These are phyloP conservation scores for Aselliscus stoliczkanus DNA, from an alignment of 2,797 vertebrate genomes.

Conservation along the genomic window DNA sequence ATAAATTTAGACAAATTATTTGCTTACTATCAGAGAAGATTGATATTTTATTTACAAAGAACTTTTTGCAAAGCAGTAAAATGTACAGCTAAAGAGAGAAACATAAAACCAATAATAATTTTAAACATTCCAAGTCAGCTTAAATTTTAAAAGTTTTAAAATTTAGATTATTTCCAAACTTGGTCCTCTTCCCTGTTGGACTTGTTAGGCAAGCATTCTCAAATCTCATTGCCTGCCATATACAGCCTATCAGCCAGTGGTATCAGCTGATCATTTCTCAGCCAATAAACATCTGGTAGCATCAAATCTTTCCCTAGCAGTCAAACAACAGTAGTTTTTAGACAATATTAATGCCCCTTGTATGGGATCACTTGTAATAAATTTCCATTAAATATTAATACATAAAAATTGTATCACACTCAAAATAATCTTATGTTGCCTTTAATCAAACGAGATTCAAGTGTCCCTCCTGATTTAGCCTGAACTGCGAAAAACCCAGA, in stretches of 20 bases:
- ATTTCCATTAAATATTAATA: not conserved
- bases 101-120: not conserved
- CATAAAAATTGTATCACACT: not conserved
- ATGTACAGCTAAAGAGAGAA: not conserved
- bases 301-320: not conserved
- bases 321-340: not conserved
- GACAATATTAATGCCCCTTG: not conserved
- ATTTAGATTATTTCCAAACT: not conserved
- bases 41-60: not conserved
- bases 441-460: not conserved
- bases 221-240: not conserved
- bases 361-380: not conserved
- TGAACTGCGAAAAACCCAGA: not conserved
- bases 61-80: not conserved
- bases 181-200: not conserved
- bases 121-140: not conserved
- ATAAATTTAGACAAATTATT: not conserved
- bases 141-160: slow-evolving; percentile 28
- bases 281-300: not conserved
- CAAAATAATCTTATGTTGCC: not conserved
- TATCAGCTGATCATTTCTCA: not conserved
- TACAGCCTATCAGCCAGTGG: not conserved
- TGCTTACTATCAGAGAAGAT: not conserved
- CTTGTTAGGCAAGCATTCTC: not conserved
- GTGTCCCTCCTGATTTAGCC: not conserved